These are phyloP conservation scores for Perca fluviatilis DNA, from an alignment of 2,113 vertebrate species.

Conservation along the genomic window DNA sequence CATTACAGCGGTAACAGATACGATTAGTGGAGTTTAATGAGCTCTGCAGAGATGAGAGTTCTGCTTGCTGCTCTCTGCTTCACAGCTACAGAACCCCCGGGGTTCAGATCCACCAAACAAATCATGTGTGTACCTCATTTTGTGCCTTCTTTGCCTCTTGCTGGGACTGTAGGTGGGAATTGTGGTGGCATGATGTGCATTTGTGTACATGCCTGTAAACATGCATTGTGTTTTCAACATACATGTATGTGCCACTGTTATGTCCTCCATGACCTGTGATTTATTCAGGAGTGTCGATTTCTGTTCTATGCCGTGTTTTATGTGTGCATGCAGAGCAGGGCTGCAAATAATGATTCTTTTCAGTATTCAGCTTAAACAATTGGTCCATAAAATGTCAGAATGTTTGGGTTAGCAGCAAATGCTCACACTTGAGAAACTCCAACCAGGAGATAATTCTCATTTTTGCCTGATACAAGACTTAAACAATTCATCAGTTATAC, in stretches of 20 bases:
- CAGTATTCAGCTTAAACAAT: background rate
- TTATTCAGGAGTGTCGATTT: background rate
- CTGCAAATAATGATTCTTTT: background rate
- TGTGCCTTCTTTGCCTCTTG: constrained; percentile 24
- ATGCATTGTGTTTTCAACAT: background rate
- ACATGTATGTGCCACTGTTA: background rate
- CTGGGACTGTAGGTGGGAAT: background rate
- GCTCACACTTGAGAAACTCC: background rate
- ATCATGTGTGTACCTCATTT: constrained; percentile 22
- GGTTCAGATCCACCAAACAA: constrained; percentile 46
- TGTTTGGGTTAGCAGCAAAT: background rate
- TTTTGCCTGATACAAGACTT: background rate
- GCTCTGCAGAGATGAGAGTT: constrained; percentile 75
- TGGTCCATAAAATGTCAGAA: background rate
- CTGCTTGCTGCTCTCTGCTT: constrained; percentile 40
- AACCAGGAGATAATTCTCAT: background rate
- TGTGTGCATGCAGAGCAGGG: background rate
- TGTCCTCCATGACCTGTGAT: background rate
- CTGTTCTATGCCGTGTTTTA: background rate
- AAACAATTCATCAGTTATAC: background rate
- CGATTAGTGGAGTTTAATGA: constrained; percentile 79
- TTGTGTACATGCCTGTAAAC: background rate
- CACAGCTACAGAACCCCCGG: constrained; percentile 58
- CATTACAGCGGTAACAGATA: constrained; percentile 68
- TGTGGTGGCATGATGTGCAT: background rate